Percentiles rank a stretch among this genome's conserved stretches.
phyloP scores from a whole-genome alignment of 1,140 invertebrate species.

The Musca domestica region DNA sequence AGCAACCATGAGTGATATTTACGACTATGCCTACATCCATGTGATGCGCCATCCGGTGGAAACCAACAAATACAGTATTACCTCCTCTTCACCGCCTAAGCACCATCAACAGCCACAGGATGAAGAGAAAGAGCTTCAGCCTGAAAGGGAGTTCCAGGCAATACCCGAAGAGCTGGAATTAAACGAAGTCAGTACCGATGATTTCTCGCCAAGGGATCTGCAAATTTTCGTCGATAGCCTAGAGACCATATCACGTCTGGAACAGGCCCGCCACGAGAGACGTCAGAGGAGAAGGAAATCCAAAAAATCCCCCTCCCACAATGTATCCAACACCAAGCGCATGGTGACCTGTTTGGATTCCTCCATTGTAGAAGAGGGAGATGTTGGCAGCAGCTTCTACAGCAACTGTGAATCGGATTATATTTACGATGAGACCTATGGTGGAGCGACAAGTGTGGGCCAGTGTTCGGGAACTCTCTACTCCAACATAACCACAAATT shows the following conservation, averaged over 20 bases:
- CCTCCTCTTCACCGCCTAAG: background rate
- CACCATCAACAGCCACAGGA: no score
- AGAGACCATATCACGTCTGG: background rate
- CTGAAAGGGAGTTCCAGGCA: background rate
- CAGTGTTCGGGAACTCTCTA: background rate
- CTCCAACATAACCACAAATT: background rate
- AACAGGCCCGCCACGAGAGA: background rate
- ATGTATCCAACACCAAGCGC: background rate
- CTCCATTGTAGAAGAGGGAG: background rate
- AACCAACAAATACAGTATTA: background rate
- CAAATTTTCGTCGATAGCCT: background rate
- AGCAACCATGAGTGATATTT: conserved; percentile 14
- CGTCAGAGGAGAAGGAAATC: background rate
- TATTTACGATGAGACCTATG: conserved; percentile 1
- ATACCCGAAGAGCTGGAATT: no score
- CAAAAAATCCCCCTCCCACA: background rate
- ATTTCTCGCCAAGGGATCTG: background rate
- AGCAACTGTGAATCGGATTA: background rate
- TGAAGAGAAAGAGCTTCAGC: background rate
- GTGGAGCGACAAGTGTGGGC: background rate
- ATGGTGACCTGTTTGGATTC: conserved; percentile 7
- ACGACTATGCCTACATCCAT: conserved; percentile 3
- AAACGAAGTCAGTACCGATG: background rate
- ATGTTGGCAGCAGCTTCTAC: background rate
- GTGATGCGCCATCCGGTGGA: background rate